Base-by-base conservation (phyloP, 2,113 vertebrate species). In the Physeter macrocephalus region DNA sequence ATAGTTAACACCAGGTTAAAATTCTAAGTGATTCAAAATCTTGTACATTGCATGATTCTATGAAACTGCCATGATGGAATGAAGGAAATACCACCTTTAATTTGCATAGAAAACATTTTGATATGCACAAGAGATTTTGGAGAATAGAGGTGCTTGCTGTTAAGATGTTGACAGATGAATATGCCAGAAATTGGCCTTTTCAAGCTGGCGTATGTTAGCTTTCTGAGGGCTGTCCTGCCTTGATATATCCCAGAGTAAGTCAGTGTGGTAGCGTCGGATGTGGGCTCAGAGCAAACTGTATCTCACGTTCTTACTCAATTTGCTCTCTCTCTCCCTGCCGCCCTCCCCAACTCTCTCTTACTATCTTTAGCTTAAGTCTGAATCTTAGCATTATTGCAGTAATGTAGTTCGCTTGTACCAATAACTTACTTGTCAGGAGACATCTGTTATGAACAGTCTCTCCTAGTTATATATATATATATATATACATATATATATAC, bases 401-500 rank as follows among this genome's bases (percentile, higher is more conserved):
- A 88, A 96, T 92, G 83, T 77, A 92, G 94, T 97, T 96, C 84
- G 18, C 89, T 98, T 95, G 90, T 93, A 82, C 92, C 97, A 95
- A 97, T 97, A 97, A 95, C 95, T 93, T 96, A 90, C 97, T 95
- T 96, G 95, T 98, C 92, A 97, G 87, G 80, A 97, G 97, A 97
- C 95, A 97, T 98, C 95, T 97, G 36, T 95, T 97, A 97, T 90
- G 97, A 97, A 96, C 96, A 90, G 93, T 41, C 89, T 95, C 39
- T 96, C 83, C 80, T 77, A 93, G 15, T 52, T 41, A 41, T 41
- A 41, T 41, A 41, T 0, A 11, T 72, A 23, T 43, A 39, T 43
- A 71, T 71, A 27, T 27, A 36, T 23, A 71, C 5, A 41, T 13
- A 46, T 6, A 74, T 74, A 72, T 72, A 29, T 29, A 49, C 49